Base-by-base conservation (phyloP, 2,113 vertebrate genomes). In the Xiphias gladius region DNA sequence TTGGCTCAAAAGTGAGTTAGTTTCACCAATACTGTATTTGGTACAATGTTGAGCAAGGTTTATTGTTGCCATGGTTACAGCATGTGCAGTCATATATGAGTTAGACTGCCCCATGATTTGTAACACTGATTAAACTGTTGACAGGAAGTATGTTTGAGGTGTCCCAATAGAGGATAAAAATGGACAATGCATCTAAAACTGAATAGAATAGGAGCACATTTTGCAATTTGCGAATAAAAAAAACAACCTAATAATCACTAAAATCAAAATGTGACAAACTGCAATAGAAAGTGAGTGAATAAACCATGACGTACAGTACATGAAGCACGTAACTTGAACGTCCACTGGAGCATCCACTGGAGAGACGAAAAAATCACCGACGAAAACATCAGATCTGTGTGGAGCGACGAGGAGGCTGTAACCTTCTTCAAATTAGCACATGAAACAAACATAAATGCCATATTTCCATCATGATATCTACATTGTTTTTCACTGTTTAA, bases 41-140 rank as follows among this genome's bases (percentile, higher is more conserved):
- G 19, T 70, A 80, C 41, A 54, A 74, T 64, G 75, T 74, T 84
- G 59, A 65, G 64, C 48, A 79, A 67, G 71, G 64, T 88, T 86
- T 83, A 43, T 17, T 69, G 85, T 91, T 90, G 82, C 89, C 86
- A 91, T 90, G 88, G 88, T 79, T 82, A 91, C 84, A 22, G 69
- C 77, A 71, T 78, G 66, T 84, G 71, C 78, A 57, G 83, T 79
- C 70, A 83, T 83, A 83, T 83, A 69, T 79, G 79, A 78, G 71
- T 62, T 10, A 30, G 67, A 76, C n/a, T 70, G 80, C 79, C 61
- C 74, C 59, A 59, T 59, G 85, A 86, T 86, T 80, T 89, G 69
- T 78, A 78, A 88, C 65, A 78, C 68, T 76, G 82, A 84, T 83
- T 86, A 75, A 74, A 41, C 46, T 78, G 76, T 83, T 80, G 85